Conservation (phyloP, 2,888 invertebrate genomes). For the Meiosimyza platycephala region DNA sequence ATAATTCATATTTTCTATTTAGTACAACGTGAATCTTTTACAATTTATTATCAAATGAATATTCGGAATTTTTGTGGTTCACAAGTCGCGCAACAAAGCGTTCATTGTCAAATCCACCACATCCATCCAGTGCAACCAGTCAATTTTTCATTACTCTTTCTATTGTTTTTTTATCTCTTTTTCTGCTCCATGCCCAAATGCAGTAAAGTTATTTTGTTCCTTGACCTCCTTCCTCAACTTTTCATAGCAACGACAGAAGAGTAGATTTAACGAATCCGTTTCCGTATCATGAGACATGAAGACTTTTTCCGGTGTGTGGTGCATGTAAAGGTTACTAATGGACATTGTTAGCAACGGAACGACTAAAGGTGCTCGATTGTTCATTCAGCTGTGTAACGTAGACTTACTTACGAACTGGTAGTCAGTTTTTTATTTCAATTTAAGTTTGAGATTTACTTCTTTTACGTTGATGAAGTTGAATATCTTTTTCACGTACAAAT, state of each 20-base stretch:
- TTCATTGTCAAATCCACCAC: neutral
- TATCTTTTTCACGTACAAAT: neutral
- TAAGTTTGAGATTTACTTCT: neutral
- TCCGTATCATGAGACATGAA: constrained; percentile 11
- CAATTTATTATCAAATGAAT: constrained; percentile 26
- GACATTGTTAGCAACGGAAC: constrained; percentile 12
- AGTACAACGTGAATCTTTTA: constrained; percentile 11
- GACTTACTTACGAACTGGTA: constrained; percentile 52
- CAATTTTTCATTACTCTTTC: neutral
- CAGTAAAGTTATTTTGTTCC: neutral
- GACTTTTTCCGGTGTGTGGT: constrained; percentile 17
- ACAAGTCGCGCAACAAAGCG: neutral
- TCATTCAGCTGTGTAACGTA: constrained; percentile 60
- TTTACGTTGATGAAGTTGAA: neutral
- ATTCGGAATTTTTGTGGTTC: neutral
- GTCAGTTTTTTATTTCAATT: neutral
- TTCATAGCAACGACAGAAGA: neutral
- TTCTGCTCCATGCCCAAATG: neutral
- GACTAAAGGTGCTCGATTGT: constrained; percentile 19
- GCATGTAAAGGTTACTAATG: constrained; percentile 49
- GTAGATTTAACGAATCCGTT: constrained; percentile 13
- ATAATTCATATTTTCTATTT: constrained; percentile 9
- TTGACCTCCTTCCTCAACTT: neutral
- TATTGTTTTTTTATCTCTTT: neutral
- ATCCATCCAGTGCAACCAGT: neutral